These are phyloP conservation scores for Charanyca ferruginea DNA, from an alignment of 2,888 invertebrate species.

Conservation along the genomic window DNA sequence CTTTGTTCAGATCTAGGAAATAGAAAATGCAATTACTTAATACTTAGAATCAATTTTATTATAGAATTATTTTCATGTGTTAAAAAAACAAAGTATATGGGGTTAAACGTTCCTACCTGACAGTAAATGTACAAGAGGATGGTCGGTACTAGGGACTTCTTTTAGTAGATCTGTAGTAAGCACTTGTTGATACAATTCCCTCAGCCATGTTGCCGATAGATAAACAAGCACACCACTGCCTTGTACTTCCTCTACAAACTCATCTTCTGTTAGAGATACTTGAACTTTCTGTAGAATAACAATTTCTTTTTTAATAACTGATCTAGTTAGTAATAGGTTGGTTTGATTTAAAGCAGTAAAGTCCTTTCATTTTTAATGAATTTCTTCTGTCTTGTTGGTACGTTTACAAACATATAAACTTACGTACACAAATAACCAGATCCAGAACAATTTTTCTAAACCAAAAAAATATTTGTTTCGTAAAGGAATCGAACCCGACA, in stretches of 20 bases:
- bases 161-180: constrained; percentile 94
- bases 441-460: no score
- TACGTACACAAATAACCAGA: no score
- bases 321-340: no score
- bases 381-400: no score
- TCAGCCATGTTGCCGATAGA: constrained; percentile 97
- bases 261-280: constrained; percentile 94
- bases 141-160: constrained; percentile 93
- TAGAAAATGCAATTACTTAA: background rate
- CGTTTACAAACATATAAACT: no score
- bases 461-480: no score
- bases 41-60: background rate
- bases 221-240: constrained; percentile 98
- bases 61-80: background rate
- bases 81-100: background rate
- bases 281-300: constrained; percentile 73
- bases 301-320: no score
- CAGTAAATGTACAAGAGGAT: constrained; percentile 94
- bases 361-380: no score
- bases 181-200: constrained; percentile 97
- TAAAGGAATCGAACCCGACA: no score
- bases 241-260: constrained; percentile 98
- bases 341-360: no score
- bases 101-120: constrained; percentile 90
- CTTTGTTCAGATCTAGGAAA: background rate